Evolutionary conservation across 2,113 vertebrate species (phyloP), one percentile per base, ranked within the genome.

Genomic region (Bos javanicus): DNA sequence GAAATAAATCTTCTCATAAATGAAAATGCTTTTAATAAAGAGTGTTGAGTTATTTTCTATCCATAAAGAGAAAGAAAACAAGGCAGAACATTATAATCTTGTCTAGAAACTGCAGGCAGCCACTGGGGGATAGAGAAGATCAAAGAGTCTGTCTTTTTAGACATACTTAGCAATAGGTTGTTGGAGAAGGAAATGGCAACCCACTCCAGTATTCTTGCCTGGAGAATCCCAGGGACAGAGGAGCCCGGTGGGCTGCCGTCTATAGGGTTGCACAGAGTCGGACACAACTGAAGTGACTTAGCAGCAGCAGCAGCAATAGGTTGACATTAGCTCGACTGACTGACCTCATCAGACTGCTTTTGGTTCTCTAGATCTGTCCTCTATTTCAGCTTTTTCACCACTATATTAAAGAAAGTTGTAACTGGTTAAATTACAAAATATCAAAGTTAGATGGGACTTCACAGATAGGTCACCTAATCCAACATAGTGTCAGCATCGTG

Each of bases 1-100:
- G 60, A 92, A 94, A 80, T 52, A 94, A 39, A 85, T 36, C 36
- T 78, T 93, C 62, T 89, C 78, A 56, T 21, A 85, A 91, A 56
- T 78, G 54, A n/a, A 88, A 92, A 93, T 46, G 16, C 1, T 14
- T 62, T 33, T 92, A 19, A 74, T 57, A 93, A 91, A 80, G n/a
- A 83, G 43, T 52, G 25, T 4, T 59, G 30, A 88, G 28, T 39
- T 85, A 46, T 91, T 90, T 92, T 91, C 28, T 92, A 30, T 82
- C 25, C 64, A 16, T 59, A 87, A 95, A 88, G 81, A 36, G 30
- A 97, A 67, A 93, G 8, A 48, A 46, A 94, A 33, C 6, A 67
- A 48, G 54, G 60, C 48, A 26, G 83, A 81, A 91, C 23, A 94
- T 36, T 83, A 56, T 26, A 84, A 84, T 56, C 23, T 84, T 84